Evolutionary conservation across 92 coral and sea anemone genomes (phyloP).

Genomic region (Porites cylindrica): DNA sequence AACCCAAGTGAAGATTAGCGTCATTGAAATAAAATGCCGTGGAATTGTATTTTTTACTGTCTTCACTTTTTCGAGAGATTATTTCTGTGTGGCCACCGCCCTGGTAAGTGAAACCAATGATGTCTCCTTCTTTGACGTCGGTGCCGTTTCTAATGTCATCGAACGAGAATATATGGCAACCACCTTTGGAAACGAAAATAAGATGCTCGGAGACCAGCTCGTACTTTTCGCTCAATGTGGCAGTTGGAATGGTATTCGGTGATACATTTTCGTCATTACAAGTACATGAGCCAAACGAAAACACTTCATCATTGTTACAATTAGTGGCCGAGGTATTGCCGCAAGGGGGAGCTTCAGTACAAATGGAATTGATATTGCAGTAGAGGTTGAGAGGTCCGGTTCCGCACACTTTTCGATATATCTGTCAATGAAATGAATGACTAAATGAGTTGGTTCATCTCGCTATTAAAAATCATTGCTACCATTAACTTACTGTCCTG

Average conservation of each 20-base stretch:
- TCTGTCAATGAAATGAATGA: constrained; percentile 41
- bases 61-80: constrained; percentile 17
- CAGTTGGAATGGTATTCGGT: constrained; percentile 6
- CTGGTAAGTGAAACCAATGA: constrained; percentile 77
- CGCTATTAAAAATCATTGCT: background rate
- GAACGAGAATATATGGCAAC: constrained; percentile 68
- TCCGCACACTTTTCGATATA: constrained; percentile 90
- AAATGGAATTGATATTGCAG: constrained; percentile 60
- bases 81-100: constrained; percentile 63
- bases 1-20: constrained; percentile 23
- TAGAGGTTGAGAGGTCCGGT: constrained; percentile 45
- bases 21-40: constrained; percentile 28
- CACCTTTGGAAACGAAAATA: constrained; percentile 63
- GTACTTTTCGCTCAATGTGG: constrained; percentile 35
- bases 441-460: background rate
- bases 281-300: constrained; percentile 65
- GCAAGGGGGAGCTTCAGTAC: constrained; percentile 54
- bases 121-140: constrained; percentile 71
- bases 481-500: too few species aligned
- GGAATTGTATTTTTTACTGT: constrained; percentile 11
- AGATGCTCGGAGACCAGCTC: constrained; percentile 67
- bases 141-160: constrained; percentile 45
- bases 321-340: constrained; percentile 27
- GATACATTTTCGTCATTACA: constrained; percentile 50
- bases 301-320: constrained; percentile 61